Percentiles rank a stretch among this genome's conserved stretches.
These are phyloP conservation scores for Phenacoccus solenopsis DNA, from an alignment of 1,140 invertebrate species.

Conservation along the genomic window DNA sequence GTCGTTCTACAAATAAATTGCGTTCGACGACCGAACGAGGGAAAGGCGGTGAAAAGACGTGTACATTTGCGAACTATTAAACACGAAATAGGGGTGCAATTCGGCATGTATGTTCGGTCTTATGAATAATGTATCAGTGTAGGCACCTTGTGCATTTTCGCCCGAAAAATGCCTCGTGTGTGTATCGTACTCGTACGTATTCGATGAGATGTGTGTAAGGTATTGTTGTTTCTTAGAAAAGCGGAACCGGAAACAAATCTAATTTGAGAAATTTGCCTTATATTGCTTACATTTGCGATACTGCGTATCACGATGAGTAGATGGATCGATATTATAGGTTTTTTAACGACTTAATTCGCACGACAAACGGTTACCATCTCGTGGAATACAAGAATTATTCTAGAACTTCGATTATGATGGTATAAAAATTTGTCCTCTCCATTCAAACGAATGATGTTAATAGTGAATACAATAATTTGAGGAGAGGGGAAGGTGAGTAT, in stretches of 20 bases:
- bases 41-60: neutral
- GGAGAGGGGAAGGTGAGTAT: no score
- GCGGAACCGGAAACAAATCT: constrained; percentile 6
- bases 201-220: neutral
- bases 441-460: no score
- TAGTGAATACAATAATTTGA: no score
- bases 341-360: no score
- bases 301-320: neutral
- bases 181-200: neutral
- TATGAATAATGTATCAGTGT: constrained; percentile 15
- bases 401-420: no score
- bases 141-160: constrained; percentile 9
- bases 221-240: constrained; percentile 10
- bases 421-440: no score
- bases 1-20: neutral
- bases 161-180: neutral
- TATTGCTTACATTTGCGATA: constrained; percentile 11
- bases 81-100: neutral
- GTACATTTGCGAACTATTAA: neutral
- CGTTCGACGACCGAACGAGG: no score
- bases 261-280: constrained; percentile 14
- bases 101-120: neutral
- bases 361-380: no score
- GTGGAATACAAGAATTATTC: no score
- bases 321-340: neutral